These are phyloP conservation scores for Apodemus speciosus DNA, from an alignment of 2,113 vertebrate species.

Conservation along the genomic window DNA sequence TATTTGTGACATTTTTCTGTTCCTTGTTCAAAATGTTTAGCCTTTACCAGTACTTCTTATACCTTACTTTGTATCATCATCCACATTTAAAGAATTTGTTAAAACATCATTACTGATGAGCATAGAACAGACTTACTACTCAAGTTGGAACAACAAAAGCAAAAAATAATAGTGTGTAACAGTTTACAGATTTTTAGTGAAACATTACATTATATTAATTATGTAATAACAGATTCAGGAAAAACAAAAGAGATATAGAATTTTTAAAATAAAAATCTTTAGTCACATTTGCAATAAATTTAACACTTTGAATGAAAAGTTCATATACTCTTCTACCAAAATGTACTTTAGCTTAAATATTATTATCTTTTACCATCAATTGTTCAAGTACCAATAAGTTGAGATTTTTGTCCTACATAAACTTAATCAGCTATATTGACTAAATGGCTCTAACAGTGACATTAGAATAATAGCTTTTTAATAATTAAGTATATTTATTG, in stretches of 20 bases:
- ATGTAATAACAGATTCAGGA: not conserved
- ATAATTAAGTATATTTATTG: not conserved
- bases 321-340: not conserved
- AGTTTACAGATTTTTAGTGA: not conserved
- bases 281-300: not conserved
- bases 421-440: not conserved
- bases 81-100: not conserved
- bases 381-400: not conserved
- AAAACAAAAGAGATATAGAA: not conserved
- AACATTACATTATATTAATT: not conserved
- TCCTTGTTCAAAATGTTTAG: not conserved
- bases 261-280: not conserved
- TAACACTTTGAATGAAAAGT: not conserved
- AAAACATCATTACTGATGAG: not conserved
- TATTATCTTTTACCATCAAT: not conserved
- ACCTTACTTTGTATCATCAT: not conserved
- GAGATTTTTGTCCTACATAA: not conserved
- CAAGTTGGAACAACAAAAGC: not conserved
- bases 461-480: not conserved
- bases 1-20: not conserved
- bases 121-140: not conserved
- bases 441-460: not conserved
- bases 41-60: not conserved
- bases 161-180: not conserved
- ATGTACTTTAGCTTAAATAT: not conserved